These are phyloP conservation scores for Drosophila nigromelanica DNA, from an alignment of 1,140 invertebrate genomes.

Conservation along the genomic window DNA sequence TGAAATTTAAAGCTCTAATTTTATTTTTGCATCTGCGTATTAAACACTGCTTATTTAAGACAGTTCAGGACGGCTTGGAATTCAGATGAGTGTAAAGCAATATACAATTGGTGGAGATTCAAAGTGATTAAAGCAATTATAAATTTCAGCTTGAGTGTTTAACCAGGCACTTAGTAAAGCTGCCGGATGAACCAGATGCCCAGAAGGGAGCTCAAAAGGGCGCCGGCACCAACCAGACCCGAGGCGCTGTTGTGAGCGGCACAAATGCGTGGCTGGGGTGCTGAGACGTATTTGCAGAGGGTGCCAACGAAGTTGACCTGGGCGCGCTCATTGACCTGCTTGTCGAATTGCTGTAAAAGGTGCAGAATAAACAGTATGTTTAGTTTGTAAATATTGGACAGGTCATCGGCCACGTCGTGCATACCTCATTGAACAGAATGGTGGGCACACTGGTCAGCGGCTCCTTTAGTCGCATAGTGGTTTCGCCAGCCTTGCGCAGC, in stretches of 20 bases:
- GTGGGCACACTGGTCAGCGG: conserved; percentile 85
- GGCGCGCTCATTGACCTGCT: conserved; percentile 65
- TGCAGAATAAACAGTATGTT: not conserved
- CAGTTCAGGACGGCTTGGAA: conserved; percentile 48
- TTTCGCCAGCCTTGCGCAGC: conserved; percentile 83
- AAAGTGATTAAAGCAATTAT: conserved; percentile 26
- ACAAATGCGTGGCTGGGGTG: conserved; percentile 72
- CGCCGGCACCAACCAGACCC: conserved; percentile 54
- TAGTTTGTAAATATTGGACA: not conserved
- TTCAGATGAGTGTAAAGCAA: conserved; percentile 34
- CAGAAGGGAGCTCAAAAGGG: conserved; percentile 56
- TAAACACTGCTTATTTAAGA: conserved; percentile 12
- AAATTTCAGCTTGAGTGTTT: not conserved
- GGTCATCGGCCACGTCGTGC: not conserved
- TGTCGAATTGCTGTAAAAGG: conserved; percentile 69
- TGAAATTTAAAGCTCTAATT: conserved; percentile 18
- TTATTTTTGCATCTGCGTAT: conserved; percentile 22
- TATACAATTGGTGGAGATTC: conserved; percentile 48
- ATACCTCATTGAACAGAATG: conserved; percentile 84
- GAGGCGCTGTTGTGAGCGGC: conserved; percentile 56
- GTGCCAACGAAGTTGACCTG: conserved; percentile 68
- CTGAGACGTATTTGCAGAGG: conserved; percentile 64
- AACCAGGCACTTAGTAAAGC: conserved; percentile 43
- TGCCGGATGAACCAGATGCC: conserved; percentile 55
- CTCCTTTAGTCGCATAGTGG: conserved; percentile 82